Base-by-base conservation (phyloP, 2,888 invertebrate genomes). In the Chloroclysta siterata region DNA sequence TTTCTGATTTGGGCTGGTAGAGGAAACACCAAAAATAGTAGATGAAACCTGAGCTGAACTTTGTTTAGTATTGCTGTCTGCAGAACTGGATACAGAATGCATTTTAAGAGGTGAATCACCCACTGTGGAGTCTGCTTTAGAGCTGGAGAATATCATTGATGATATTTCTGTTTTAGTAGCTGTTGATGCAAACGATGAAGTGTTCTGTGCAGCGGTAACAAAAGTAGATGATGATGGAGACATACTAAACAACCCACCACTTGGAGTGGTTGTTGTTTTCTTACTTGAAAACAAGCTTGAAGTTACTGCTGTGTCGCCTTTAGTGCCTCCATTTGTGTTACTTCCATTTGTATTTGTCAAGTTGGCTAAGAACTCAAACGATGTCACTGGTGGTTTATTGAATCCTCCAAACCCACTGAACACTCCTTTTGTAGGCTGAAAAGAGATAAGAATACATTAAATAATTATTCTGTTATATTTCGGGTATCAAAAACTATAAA, bases 401-500 rank as follows among this genome's bases (percentile, higher is more conserved):
- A 95, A 95, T 60, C 95, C 95, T 64, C 95, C 93, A 87, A 97
- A 97, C 52, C 94, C 94, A 78, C 95, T 95, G 82, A 97, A 97
- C 41, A 95, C 94, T 83, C 94, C 94, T 81, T 93, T 94, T 57
- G 90, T 90, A 10, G 75, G 63, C 92, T 93, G 88, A 64, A 92
- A 87, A 33, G 4, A 57, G 29, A 54, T 29, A 39, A 36, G 5
- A 41, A 29, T 7, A 33, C 33, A 33, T 33, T 6, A 11, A 39
- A 11, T 11, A 39, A 39, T 8, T 10, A 39, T 33, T 33, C 33
- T 33, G 33, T 42, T 42, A 42, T 7, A 42, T 8, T n/a, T n/a
- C 14, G 14, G 42, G 42, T 42, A 6, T 14, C 14, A 41, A 2
- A 41, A 41, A 22, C 22, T 22, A n/a, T 22, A 22, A 22, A 22